Conservation (phyloP, 2,888 invertebrate species). For the Eupithecia subfuscata region DNA sequence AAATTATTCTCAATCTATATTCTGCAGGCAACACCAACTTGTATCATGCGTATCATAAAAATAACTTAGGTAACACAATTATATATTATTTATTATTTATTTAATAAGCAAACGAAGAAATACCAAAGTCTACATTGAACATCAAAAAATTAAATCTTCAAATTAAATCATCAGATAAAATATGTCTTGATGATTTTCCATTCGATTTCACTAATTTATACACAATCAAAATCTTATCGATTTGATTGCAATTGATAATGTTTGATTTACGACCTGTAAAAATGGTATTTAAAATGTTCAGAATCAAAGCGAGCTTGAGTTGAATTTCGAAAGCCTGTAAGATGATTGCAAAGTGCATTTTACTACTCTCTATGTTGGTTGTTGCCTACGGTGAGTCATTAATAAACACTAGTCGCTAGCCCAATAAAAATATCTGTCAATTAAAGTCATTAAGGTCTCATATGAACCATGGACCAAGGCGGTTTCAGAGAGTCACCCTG, state of each 20-base stretch:
- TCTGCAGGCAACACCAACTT: neutral
- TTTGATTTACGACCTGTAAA: neutral
- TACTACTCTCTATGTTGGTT: neutral
- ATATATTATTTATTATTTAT: neutral
- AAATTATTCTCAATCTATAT: no score
- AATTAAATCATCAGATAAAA: neutral
- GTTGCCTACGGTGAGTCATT: slow-evolving; percentile 4
- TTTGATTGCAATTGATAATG: neutral
- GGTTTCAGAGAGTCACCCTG: neutral
- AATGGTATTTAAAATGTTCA: neutral
- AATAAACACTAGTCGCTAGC: no score
- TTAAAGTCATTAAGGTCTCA: no score
- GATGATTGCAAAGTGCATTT: slow-evolving; percentile 4
- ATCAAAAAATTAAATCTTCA: neutral
- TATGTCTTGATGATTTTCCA: neutral
- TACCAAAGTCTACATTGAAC: neutral
- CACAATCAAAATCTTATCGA: slow-evolving; percentile 2
- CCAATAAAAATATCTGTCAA: no score
- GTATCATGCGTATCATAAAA: neutral
- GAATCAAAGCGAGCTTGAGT: neutral
- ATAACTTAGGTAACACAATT: neutral
- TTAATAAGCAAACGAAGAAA: neutral
- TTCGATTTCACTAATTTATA: neutral
- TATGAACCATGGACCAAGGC: no score
- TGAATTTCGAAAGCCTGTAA: neutral